Percentiles rank a stretch among this genome's conserved stretches.
These are phyloP conservation scores for Irena cyanogastra DNA, from an alignment of 2,113 vertebrate species.

Conservation along the genomic window DNA sequence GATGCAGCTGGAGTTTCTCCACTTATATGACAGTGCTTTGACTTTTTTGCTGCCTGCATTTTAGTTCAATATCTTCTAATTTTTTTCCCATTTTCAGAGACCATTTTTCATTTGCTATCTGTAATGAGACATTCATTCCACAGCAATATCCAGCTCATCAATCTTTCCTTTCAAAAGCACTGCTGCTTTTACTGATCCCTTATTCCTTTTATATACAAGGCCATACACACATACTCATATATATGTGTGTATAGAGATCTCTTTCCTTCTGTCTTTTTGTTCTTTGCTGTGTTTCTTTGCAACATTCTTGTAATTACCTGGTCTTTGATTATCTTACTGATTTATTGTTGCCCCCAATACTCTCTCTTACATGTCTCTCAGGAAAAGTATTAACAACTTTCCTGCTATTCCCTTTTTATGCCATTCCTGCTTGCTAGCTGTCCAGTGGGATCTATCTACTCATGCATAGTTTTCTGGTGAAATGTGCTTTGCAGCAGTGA, in stretches of 20 bases:
- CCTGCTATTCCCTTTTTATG: background rate
- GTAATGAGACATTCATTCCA: slow-evolving; percentile 18
- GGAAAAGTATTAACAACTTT: background rate
- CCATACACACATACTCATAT: background rate
- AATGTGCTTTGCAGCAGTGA: background rate
- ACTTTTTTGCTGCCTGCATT: background rate
- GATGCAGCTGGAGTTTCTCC: background rate
- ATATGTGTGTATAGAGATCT: background rate
- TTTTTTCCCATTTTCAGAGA: background rate
- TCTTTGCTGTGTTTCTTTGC: background rate
- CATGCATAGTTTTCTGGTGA: background rate
- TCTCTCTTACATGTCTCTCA: background rate
- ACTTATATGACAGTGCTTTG: background rate
- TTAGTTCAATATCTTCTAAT: background rate
- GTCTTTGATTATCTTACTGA: background rate
- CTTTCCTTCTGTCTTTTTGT: background rate
- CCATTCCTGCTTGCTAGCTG: background rate
- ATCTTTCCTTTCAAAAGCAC: slow-evolving; percentile 13
- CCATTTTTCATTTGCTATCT: slow-evolving; percentile 25
- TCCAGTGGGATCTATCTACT: background rate
- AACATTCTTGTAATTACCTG: background rate
- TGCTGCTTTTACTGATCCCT: background rate
- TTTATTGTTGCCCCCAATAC: background rate
- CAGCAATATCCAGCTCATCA: slow-evolving; percentile 39
- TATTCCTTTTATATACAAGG: background rate